Evolutionary conservation across 2,888 invertebrate species (phyloP), one percentile per base, ranked within the genome.

Genomic region (Dascillus cervinus): DNA sequence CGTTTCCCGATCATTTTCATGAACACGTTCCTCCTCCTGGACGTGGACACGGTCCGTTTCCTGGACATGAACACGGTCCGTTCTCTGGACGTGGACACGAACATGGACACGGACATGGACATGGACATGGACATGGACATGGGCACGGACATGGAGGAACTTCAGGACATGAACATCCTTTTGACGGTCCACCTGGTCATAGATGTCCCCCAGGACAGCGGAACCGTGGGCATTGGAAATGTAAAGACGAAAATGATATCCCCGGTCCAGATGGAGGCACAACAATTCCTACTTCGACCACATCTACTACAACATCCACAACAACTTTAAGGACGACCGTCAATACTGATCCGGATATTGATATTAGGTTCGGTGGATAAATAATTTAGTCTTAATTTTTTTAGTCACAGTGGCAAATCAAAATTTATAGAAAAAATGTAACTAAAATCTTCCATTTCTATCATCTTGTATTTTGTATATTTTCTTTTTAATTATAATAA

Each of bases 101-200:
- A 10, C 22, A 29, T 4, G 29, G 22, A 6, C 17, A 17, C 1
- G 17, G 17, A 17, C 13, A 13, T 22, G 24, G 19, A 13, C 9
- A 23, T 12, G n/a, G 21, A 1, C 19, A 19, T 15, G 13, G 22
- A 5, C 25, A 31, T n/a, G 9, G 22, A 1, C 29, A 23, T 15
- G 17, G 17, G 1, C 11, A 10, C n/a, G 11, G 15, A 6, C 10
- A 12, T 24, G 24, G 30, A 12, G 9, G 22, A 12, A 11, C 12
- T 10, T 10, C n/a, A 4, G 31, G 20, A 19, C 19, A 29, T n/a
- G 29, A 24, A 12, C 23, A 29, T 2, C 5, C 5, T 24, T 5
- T 24, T 11, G 24, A 3, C 6, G n/a, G 10, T n/a, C n/a, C n/a
- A 9, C 24, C 11, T 24, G 24, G 24, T 4, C 24, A 24, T 3